phyloP scores from a whole-genome alignment of 2,888 invertebrate genomes.

The Polyploca ridens region DNA sequence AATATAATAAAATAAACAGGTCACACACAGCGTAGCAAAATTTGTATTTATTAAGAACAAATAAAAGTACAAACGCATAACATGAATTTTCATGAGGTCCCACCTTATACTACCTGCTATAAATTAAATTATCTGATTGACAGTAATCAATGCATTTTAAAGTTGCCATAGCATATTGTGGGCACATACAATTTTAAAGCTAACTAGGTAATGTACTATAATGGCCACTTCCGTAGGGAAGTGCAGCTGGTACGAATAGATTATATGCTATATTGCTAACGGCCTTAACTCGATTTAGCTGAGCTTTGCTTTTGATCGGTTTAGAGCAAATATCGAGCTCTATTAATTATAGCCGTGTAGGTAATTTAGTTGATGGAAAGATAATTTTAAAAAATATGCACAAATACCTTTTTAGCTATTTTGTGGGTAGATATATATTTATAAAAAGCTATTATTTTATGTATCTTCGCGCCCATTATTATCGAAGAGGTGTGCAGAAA shows the following conservation, averaged over 20 bases:
- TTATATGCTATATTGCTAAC: constrained; percentile 7
- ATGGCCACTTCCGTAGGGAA: constrained; percentile 33
- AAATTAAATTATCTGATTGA: constrained; percentile 9
- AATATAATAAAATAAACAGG: too few relatives aligned
- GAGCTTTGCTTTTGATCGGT: background rate
- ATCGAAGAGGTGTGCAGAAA: too few relatives aligned
- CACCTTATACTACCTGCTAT: background rate
- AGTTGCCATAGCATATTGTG: background rate
- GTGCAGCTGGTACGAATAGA: constrained; percentile 22
- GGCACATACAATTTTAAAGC: background rate
- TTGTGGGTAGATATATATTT: too few relatives aligned
- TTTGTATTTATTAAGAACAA: background rate
- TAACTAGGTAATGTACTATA: constrained; percentile 6
- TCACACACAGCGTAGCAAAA: background rate
- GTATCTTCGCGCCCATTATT: too few relatives aligned
- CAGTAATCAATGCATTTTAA: background rate
- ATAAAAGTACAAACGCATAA: background rate
- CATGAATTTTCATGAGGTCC: constrained; percentile 7
- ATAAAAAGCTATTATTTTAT: too few relatives aligned
- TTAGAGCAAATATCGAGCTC: background rate
- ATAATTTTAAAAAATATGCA: too few relatives aligned
- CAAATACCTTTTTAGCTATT: too few relatives aligned
- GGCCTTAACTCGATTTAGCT: constrained; percentile 2
- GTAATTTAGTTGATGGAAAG: too few relatives aligned
- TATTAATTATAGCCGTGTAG: background rate